Conservation (phyloP, 2,888 invertebrate species). For the Eumerus sabulonum region DNA sequence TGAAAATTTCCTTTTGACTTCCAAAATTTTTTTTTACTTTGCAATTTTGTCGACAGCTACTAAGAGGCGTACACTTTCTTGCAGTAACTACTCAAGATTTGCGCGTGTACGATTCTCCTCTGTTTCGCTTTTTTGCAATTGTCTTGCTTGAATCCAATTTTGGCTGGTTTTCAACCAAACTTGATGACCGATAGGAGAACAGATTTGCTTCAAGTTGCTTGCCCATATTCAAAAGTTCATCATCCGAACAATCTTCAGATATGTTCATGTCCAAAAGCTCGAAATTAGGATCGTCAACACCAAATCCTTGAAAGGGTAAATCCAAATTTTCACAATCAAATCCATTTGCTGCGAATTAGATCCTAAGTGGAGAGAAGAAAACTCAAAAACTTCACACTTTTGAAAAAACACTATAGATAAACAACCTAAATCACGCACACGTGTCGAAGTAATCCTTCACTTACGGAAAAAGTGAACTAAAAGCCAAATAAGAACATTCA, state of each 20-base stretch:
- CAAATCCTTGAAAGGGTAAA: constrained; percentile 22
- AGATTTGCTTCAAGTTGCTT: constrained; percentile 36
- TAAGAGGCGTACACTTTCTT: constrained; percentile 31
- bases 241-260: constrained; percentile 16
- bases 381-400: no score
- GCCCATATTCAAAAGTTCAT: constrained; percentile 28
- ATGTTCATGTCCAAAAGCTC: constrained; percentile 1
- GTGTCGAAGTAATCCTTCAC: no score
- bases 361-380: no score
- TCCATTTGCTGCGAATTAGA: constrained; percentile 9
- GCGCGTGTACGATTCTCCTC: constrained; percentile 25
- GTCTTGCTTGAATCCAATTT: constrained; percentile 17
- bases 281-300: constrained; percentile 27
- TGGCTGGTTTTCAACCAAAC: neutral
- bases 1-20: constrained; percentile 29
- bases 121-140: constrained; percentile 15
- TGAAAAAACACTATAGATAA: no score
- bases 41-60: constrained; percentile 4
- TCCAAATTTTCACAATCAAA: constrained; percentile 28
- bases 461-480: no score
- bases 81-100: constrained; percentile 31
- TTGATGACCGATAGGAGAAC: constrained; percentile 8
- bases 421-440: no score
- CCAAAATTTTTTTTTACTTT: constrained; percentile 22
- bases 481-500: no score